A percentile compares a stretch with the other conserved stretches of the same genome.
Conservation (phyloP, 2,113 vertebrate species). For the Neolamprologus devosi region DNA sequence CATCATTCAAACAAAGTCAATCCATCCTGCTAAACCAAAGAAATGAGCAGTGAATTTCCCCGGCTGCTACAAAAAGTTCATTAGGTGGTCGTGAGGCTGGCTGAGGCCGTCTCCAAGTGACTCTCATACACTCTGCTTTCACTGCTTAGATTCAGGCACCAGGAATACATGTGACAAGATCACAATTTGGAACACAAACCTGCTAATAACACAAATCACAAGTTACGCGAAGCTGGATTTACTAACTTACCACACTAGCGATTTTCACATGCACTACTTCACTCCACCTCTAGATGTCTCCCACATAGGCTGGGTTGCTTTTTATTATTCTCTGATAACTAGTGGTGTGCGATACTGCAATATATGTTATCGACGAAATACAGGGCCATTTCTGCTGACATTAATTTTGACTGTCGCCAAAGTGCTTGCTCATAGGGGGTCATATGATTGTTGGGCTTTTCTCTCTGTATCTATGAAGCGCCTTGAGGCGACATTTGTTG, state of each 20-base stretch:
- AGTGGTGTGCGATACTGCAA: background rate
- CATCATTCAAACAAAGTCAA: background rate
- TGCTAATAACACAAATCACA: background rate
- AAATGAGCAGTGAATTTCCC: background rate
- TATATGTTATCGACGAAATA: accelerated
- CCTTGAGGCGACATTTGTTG: no score
- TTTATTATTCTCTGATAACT: background rate
- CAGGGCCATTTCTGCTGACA: background rate
- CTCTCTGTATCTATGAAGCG: no score
- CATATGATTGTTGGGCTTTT: no score
- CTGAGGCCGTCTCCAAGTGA: background rate
- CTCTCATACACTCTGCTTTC: background rate
- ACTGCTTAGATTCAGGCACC: background rate
- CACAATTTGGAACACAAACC: background rate
- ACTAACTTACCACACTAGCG: background rate
- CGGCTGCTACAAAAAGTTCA: background rate
- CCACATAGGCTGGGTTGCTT: background rate
- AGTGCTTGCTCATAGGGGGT: no score
- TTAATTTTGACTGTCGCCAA: no score
- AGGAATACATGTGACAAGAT: background rate
- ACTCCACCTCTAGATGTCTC: background rate
- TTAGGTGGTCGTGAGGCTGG: background rate
- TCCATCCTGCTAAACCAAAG: background rate
- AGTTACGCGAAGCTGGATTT: background rate
- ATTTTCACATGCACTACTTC: background rate